phyloP scores from a whole-genome alignment of 2,797 vertebrate genomes.

The Xyrichtys novacula region DNA sequence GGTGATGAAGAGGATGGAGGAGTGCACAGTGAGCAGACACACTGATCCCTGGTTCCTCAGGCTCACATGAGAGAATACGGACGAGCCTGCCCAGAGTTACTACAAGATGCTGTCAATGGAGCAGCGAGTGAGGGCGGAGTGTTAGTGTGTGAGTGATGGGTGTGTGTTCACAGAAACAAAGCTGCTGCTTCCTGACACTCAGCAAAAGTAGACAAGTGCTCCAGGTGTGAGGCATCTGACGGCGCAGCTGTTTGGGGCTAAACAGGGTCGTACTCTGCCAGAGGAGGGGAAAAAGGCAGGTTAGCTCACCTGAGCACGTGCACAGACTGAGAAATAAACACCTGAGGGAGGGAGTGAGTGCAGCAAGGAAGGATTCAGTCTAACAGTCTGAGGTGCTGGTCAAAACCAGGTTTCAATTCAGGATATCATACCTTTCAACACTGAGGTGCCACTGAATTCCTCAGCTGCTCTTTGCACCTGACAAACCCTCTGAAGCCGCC shows the following conservation, averaged over 20 bases:
- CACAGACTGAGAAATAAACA: slow-evolving; percentile 13
- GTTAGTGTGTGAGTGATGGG: slow-evolving; percentile 50
- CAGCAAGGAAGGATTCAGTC: slow-evolving; percentile 12
- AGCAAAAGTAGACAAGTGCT: slow-evolving; percentile 50
- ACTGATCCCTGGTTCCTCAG: slow-evolving; percentile 43
- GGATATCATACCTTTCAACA: neutral
- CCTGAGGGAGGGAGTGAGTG: slow-evolving; percentile 1
- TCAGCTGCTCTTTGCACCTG: slow-evolving; percentile 4
- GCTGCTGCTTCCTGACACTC: slow-evolving; percentile 41
- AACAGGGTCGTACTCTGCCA: slow-evolving; percentile 64
- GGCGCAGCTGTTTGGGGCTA: slow-evolving; percentile 65
- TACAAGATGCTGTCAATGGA: slow-evolving; percentile 63
- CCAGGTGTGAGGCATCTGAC: slow-evolving; percentile 33
- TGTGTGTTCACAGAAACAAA: slow-evolving; percentile 57
- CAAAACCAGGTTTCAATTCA: slow-evolving; percentile 6
- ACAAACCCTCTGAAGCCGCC: slow-evolving; percentile 39
- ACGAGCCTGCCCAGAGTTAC: slow-evolving; percentile 56
- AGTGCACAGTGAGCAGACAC: slow-evolving; percentile 47
- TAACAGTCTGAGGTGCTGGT: slow-evolving; percentile 38
- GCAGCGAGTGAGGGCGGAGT: slow-evolving; percentile 41
- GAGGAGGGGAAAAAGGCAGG: slow-evolving; percentile 12
- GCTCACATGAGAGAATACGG: slow-evolving; percentile 61
- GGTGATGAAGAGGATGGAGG: slow-evolving; percentile 60
- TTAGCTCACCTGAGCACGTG: slow-evolving; percentile 47
- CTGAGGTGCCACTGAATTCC: slow-evolving; percentile 35